These are phyloP conservation scores for Rhynchopsitta pachyrhyncha DNA, from an alignment of 2,113 vertebrate species.

Conservation along the genomic window DNA sequence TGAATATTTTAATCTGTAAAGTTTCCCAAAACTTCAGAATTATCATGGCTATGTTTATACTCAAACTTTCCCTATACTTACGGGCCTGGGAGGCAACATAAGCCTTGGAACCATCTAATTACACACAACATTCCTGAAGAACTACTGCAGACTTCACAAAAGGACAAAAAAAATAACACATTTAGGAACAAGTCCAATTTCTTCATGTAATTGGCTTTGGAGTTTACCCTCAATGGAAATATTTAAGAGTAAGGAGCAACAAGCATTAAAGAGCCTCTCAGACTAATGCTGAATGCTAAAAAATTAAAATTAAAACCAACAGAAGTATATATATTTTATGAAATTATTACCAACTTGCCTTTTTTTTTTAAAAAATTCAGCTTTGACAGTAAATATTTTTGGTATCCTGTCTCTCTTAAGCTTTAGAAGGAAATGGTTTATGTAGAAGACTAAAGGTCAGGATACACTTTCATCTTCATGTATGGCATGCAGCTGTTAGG, in stretches of 20 bases:
- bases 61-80: neutral
- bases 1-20: neutral
- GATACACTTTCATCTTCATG: neutral
- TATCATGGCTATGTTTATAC: neutral
- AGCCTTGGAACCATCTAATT: neutral
- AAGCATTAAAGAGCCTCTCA: neutral
- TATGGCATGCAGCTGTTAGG: neutral
- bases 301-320: neutral
- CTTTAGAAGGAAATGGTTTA: neutral
- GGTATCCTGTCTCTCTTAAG: neutral
- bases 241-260: neutral
- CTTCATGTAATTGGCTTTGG: neutral
- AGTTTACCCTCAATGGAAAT: neutral
- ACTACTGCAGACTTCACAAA: neutral
- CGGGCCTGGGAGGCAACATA: neutral
- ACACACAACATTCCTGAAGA: slow-evolving; percentile 21
- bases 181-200: neutral
- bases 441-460: neutral
- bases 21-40: neutral
- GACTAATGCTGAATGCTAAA: neutral
- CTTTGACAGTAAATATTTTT: neutral
- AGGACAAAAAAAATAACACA: neutral
- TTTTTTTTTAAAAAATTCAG: neutral
- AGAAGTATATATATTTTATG: neutral
- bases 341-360: neutral